Evolutionary conservation across 2,797 vertebrate genomes (phyloP).

Genomic region (Champsocephalus gunnari): DNA sequence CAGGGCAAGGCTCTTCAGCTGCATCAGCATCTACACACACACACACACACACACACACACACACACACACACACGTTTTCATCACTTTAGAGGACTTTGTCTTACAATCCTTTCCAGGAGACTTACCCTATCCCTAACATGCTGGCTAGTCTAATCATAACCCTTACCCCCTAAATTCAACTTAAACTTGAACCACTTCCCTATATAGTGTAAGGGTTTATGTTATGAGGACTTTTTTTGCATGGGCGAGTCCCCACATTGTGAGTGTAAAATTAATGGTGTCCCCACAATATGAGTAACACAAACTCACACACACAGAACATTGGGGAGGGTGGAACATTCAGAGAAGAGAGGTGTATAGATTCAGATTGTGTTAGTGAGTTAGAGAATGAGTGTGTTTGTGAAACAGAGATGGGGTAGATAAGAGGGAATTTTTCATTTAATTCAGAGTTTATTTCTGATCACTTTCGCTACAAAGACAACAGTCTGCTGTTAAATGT

Average conservation of each 20-base stretch:
- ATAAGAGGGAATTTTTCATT: neutral
- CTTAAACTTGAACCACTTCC: too few relatives aligned
- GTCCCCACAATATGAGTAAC: too few relatives aligned
- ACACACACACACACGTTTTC: conserved; percentile 4
- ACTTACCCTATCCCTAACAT: too few relatives aligned
- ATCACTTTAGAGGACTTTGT: too few relatives aligned
- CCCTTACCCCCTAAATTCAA: too few relatives aligned
- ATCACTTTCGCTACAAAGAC: conserved; percentile 6
- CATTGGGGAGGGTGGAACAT: conserved; percentile 12
- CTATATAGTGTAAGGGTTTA: too few relatives aligned
- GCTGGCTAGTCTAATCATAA: too few relatives aligned
- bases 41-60: conserved; percentile 12
- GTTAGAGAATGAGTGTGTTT: conserved; percentile 28
- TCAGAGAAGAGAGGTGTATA: conserved; percentile 1
- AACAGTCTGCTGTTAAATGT: conserved; percentile 26
- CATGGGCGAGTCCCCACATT: too few relatives aligned
- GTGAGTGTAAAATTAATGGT: too few relatives aligned
- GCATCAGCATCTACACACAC: conserved; percentile 88
- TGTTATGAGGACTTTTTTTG: too few relatives aligned
- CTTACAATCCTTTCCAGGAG: too few relatives aligned
- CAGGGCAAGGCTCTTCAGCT: conserved; percentile 92
- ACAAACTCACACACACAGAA: too few relatives aligned
- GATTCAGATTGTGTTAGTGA: conserved; percentile 38
- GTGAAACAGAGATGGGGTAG: conserved; percentile 10
- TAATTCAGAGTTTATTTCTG: neutral